phyloP scores from a whole-genome alignment of 1,140 invertebrate species.

The Augochlora pura region DNA sequence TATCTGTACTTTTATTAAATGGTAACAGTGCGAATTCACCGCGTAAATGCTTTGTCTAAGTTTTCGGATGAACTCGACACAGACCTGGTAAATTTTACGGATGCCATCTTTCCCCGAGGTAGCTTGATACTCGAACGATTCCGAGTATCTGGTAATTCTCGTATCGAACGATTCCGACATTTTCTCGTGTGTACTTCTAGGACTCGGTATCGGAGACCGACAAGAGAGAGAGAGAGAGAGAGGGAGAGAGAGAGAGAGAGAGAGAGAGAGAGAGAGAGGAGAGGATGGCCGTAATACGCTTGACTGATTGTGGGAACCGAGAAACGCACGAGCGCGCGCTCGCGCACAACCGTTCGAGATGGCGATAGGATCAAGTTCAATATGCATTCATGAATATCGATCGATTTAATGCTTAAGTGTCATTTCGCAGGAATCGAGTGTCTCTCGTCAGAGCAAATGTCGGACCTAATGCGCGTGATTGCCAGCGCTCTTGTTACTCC shows the following conservation, averaged over 20 bases:
- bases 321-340: background rate
- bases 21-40: too few species aligned
- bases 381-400: slow-evolving; percentile 11
- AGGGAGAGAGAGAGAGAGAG: background rate
- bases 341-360: background rate
- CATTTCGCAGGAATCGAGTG: background rate
- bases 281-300: slow-evolving; percentile 20
- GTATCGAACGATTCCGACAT: slow-evolving; percentile 21
- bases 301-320: slow-evolving; percentile 26
- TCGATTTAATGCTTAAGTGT: background rate
- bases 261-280: too few species aligned
- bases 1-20: too few species aligned
- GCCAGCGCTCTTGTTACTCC: background rate
- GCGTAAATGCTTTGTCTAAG: too few species aligned
- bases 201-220: background rate
- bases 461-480: background rate
- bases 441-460: background rate
- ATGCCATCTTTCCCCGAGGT: too few species aligned
- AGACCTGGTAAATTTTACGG: too few species aligned
- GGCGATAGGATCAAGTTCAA: slow-evolving; percentile 6
- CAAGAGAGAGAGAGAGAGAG: background rate
- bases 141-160: background rate
- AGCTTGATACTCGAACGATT: background rate
- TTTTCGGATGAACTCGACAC: too few species aligned
- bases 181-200: slow-evolving; percentile 9